Percentiles rank a stretch among this genome's conserved stretches.
Evolutionary conservation across 2,113 vertebrate genomes (phyloP).

Genomic region (Daubentonia madagascariensis): DNA sequence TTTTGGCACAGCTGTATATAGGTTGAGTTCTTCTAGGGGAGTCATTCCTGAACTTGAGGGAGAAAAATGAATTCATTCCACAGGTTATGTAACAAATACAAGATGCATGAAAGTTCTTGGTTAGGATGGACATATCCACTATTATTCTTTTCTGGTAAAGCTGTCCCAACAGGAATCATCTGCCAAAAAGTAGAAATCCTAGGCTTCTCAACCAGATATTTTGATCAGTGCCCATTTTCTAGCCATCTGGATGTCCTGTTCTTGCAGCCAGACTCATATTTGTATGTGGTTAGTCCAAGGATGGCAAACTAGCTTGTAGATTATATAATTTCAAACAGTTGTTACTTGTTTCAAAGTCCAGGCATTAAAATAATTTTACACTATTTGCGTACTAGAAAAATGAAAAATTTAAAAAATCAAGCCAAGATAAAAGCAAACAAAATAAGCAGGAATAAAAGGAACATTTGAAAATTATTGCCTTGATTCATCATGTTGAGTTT

Average conservation of each 20-base stretch:
- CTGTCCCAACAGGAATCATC: constrained; percentile 62
- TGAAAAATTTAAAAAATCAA: constrained; percentile 44
- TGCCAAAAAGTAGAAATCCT: constrained; percentile 38
- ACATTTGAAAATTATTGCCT: constrained; percentile 67
- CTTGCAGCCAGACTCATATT: constrained; percentile 37
- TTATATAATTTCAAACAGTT: constrained; percentile 62
- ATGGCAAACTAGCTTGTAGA: constrained; percentile 47
- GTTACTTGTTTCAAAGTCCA: constrained; percentile 54
- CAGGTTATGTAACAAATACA: constrained; percentile 64
- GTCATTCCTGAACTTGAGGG: constrained; percentile 45
- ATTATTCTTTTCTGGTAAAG: constrained; percentile 57
- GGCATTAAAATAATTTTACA: constrained; percentile 54
- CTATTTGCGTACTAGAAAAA: constrained; percentile 49
- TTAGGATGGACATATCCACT: constrained; percentile 47
- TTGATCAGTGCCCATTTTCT: constrained; percentile 40
- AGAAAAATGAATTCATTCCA: constrained; percentile 70
- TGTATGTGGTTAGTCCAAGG: constrained; percentile 49
- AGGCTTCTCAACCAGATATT: constrained; percentile 34
- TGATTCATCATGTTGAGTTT: constrained; percentile 50
- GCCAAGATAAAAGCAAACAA: constrained; percentile 43
- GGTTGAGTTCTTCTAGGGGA: constrained; percentile 61
- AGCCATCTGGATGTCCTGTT: constrained; percentile 47
- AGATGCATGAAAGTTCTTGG: constrained; percentile 65
- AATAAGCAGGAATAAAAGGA: constrained; percentile 47
- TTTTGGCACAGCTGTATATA: constrained; percentile 77